Base-by-base conservation (phyloP, 1,140 invertebrate species). In the Physella acuta region DNA sequence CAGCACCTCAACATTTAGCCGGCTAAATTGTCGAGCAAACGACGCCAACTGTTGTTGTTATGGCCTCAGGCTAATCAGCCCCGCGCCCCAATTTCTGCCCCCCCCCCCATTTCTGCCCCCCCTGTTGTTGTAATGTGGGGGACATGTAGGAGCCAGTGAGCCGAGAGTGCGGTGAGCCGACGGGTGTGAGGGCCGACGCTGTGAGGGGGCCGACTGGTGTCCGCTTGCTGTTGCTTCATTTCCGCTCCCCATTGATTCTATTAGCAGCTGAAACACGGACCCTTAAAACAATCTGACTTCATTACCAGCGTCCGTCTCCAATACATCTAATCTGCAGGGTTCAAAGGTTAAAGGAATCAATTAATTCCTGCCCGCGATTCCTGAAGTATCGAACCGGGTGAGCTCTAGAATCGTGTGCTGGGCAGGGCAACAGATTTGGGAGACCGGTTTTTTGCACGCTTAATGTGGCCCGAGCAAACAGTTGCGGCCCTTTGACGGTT, bases 231-330 rank as follows among this genome's bases (percentile, higher is more conserved):
- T 58, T 58, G 36, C 56, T 58, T 34, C 33, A 56, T 58, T 58
- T 58, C 56, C 56, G 56, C 56, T 34, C 8, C 36, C 36, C 56
- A 58, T 34, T 58, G 56, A 34, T 58, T 58, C n/a, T 34, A 33
- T 58, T 34, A 33, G 36, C 33, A 58, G 30, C 14, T 58, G 56
- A 16, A 58, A 58, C 33, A 34, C 56, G 2, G 16, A 31, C 56
- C 36, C 30, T 30, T 20, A 20, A n/a, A n/a, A 58, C 56, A 58
- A 58, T 58, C 30, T 17, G 56, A 34, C 14, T 17, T 58, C 56
- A 14, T n/a, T 58, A 34, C n/a, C 8, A 20, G 52, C 20, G n/a
- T n/a, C n/a, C n/a, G n/a, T n/a, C n/a, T n/a, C n/a, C 20, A 31
- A 58, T 55, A 55, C 11, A 26, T 55, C 52, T 55, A 55, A 24